Conservation (phyloP, 2,113 vertebrate species). For the Pionites leucogaster region DNA sequence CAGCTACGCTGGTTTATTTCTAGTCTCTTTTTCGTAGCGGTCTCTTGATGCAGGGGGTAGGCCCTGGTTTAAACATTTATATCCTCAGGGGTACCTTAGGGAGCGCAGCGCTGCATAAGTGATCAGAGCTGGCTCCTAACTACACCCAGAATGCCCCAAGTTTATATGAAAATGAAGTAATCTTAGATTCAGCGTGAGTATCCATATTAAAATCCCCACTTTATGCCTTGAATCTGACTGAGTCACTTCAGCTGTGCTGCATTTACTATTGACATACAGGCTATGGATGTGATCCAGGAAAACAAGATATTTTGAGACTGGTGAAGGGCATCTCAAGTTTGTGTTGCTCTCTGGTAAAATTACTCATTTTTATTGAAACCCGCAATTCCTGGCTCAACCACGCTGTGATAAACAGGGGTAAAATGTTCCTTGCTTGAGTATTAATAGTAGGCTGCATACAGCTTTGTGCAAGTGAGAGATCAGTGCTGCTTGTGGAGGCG, state of each 20-base stretch:
- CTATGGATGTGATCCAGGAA: constrained; percentile 22
- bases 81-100: neutral
- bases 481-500: constrained; percentile 8
- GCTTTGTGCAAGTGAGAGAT: constrained; percentile 13
- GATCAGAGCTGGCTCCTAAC: neutral
- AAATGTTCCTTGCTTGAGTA: neutral
- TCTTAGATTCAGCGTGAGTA: neutral
- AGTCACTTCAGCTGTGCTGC: neutral
- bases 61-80: neutral
- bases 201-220: neutral
- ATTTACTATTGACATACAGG: neutral
- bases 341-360: constrained; percentile 23
- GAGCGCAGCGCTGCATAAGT: neutral
- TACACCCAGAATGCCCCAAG: neutral
- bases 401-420: constrained; percentile 5
- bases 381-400: neutral
- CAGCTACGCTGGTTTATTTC: neutral
- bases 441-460: constrained; percentile 26
- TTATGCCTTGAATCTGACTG: neutral
- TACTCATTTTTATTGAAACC: constrained; percentile 30
- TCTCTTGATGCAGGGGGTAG: neutral
- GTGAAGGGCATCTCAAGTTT: constrained; percentile 34
- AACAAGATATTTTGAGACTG: constrained; percentile 41
- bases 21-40: neutral
- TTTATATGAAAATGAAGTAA: constrained; percentile 19